Conservation (phyloP, 1,140 invertebrate genomes). For the Dinoponera quadriceps region DNA sequence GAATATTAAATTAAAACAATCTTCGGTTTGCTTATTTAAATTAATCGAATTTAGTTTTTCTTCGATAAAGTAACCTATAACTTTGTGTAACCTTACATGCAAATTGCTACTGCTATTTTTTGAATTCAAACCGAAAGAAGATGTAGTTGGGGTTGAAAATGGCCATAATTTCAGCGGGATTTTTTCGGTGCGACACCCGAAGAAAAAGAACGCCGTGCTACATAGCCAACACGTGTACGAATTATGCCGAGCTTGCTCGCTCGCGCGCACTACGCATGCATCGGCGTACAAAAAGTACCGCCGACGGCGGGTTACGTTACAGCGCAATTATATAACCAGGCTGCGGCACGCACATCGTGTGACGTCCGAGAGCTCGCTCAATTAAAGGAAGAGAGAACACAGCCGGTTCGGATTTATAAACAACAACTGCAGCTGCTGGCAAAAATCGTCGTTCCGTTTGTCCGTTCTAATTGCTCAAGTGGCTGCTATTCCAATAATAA, state of each 20-base stretch:
- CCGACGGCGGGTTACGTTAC: conserved; percentile 52
- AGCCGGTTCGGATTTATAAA: neutral
- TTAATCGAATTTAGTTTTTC: too few species aligned
- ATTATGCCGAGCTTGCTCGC: conserved; percentile 34
- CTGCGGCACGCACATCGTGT: conserved; percentile 38
- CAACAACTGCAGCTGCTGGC: too few species aligned
- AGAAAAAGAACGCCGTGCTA: conserved; percentile 25
- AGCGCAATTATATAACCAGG: conserved; percentile 65
- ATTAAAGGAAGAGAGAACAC: conserved; percentile 48
- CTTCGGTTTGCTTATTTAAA: too few species aligned
- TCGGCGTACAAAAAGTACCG: conserved; percentile 48
- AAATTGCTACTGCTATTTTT: too few species aligned
- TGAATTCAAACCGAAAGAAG: too few species aligned
- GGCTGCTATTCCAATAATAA: neutral
- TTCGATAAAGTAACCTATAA: too few species aligned
- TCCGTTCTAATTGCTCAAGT: neutral
- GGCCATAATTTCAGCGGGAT: too few species aligned
- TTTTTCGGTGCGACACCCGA: too few species aligned
- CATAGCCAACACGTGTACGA: conserved; percentile 47
- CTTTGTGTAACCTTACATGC: too few species aligned
- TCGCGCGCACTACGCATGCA: neutral
- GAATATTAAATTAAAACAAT: too few species aligned
- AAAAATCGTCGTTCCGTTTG: too few species aligned
- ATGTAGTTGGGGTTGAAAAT: too few species aligned
- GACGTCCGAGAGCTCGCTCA: conserved; percentile 16